Base-by-base conservation (phyloP, 2,888 invertebrate species). In the Melieria picta region DNA sequence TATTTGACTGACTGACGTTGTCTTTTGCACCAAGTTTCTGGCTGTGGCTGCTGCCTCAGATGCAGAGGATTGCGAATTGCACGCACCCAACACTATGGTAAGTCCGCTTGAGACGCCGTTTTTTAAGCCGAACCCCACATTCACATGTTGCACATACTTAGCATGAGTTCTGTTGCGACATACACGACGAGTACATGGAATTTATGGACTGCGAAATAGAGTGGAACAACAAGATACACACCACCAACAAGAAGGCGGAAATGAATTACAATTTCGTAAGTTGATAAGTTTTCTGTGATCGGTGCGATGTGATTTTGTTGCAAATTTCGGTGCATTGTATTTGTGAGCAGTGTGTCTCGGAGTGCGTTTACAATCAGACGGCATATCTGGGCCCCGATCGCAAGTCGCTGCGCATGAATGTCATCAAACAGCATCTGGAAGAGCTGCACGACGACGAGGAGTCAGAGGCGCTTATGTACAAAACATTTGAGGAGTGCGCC, bases 291-390 rank as follows among this genome's bases (percentile, higher is more conserved):
- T 77, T 80, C 81, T 63, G 76, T 80, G 67, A 16, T 47, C 2
- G 4, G 6, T 30, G 13, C 11, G 11, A 9, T 13, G 6, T 42
- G 7, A 16, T 46, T 50, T 13, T 67, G 7, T 16, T 58, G 4
- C 16, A 42, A 46, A 16, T 11, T n/a, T 9, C 2, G 11, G 10
- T 11, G 13, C 13, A 60, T 70, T 65, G 30, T n/a, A 16, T 5
- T 30, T 43, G 11, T n/a, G 47, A 6, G 5, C 60, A 82, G 82
- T 83, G 83, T 66, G 75, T 80, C 0, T 80, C 82, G 4, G 81
- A 82, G 48, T 82, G 82, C 47, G 77, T 76, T 7, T 81, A 75
- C 63, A 83, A 82, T 61, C 72, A 72, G 58, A 81, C 80, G 0
- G 69, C 78, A 7, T 81, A 74, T 45, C 45, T 82, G n/a, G 74